Evolutionary conservation across 2,888 invertebrate species (phyloP).

Genomic region (Vannuccia rotundouncinata): DNA sequence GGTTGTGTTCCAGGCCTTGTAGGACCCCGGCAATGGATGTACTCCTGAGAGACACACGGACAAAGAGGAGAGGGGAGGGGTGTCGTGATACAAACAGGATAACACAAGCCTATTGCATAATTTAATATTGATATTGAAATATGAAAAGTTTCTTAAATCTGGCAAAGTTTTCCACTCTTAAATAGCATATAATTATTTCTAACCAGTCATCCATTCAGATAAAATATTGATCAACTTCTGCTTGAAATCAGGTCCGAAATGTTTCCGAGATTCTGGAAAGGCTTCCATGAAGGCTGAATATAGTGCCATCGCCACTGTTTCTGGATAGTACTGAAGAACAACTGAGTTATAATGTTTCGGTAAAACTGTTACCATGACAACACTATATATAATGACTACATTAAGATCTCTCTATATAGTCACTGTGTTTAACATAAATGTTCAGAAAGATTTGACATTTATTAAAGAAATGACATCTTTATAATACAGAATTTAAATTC

Average conservation of each 20-base stretch:
- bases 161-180: too few relatives aligned
- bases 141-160: too few relatives aligned
- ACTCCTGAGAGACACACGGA: slow-evolving; percentile 43
- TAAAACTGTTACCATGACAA: too few relatives aligned
- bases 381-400: too few relatives aligned
- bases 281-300: slow-evolving; percentile 49
- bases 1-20: slow-evolving; percentile 46
- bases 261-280: slow-evolving; percentile 50
- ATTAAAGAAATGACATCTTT: too few relatives aligned
- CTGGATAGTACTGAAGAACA: slow-evolving; percentile 48
- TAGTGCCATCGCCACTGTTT: slow-evolving; percentile 50
- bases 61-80: neutral
- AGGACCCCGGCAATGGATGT: slow-evolving; percentile 47
- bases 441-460: too few relatives aligned
- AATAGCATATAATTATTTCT: slow-evolving; percentile 1
- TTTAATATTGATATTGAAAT: neutral
- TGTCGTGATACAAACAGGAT: neutral
- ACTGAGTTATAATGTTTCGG: too few relatives aligned
- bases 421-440: too few relatives aligned
- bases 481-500: too few relatives aligned
- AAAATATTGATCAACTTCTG: slow-evolving; percentile 47
- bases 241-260: slow-evolving; percentile 50
- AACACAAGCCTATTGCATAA: neutral
- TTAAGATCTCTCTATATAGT: too few relatives aligned
- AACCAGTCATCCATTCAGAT: slow-evolving; percentile 53